These are phyloP conservation scores for Tauraco erythrolophus DNA, from an alignment of 2,113 vertebrate species.

Conservation along the genomic window DNA sequence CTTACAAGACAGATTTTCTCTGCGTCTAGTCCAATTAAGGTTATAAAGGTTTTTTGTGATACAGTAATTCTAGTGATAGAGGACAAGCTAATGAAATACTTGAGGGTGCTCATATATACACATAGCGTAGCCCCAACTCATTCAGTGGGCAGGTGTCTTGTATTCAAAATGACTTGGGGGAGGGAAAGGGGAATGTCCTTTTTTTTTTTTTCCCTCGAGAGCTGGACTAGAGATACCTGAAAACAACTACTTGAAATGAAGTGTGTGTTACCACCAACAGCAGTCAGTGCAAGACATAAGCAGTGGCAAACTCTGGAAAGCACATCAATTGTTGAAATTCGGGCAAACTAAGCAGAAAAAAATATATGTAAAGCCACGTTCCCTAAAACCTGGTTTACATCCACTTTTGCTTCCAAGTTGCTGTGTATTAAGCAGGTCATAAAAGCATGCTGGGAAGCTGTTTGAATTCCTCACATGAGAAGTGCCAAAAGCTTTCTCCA, in stretches of 20 bases:
- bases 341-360: background rate
- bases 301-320: background rate
- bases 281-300: background rate
- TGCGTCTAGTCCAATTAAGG: background rate
- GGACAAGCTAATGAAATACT: background rate
- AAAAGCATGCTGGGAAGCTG: slow-evolving; percentile 13
- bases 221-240: background rate
- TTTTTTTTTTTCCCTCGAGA: background rate
- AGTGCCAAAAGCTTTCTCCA: slow-evolving; percentile 48
- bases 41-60: too few species aligned
- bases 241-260: fast-evolving
- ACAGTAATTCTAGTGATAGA: too few species aligned
- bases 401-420: slow-evolving; percentile 16
- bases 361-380: background rate
- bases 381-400: slow-evolving; percentile 29
- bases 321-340: background rate
- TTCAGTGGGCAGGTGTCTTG: background rate
- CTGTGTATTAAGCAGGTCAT: slow-evolving; percentile 31
- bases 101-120: background rate
- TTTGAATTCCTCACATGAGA: slow-evolving; percentile 17
- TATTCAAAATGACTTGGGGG: background rate
- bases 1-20: background rate
- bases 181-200: fast-evolving
- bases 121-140: background rate
- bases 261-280: background rate